Evolutionary conservation across 23 tunicate genomes (phyloP), one percentile per base, ranked within the genome.

Genomic region (Clavelina lepadiformis): DNA sequence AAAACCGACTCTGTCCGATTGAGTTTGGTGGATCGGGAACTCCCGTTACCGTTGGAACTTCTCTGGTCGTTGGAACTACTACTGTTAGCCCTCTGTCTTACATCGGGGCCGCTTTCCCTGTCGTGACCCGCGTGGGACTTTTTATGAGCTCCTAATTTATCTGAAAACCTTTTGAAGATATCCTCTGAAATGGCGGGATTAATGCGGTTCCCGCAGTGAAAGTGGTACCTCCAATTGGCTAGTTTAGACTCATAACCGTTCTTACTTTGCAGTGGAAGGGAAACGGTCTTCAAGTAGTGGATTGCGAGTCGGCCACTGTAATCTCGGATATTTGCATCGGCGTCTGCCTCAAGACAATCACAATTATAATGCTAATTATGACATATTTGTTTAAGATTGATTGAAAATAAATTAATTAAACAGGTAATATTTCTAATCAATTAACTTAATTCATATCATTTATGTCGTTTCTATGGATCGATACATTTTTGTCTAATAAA

Each of bases 221-320:
- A 26, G 66, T 80, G 79, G 28, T 1, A 36, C 35, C 44, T 67
- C 87, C 87, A 80, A 11, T 41, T 18, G 6, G 72, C 58, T n/a
- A 33, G 57, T 34, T 50, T 65, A n/a, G 7, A 5, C 7, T 65
- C 44, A 53, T 15, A 28, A 13, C 31, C 46, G 24, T 51, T 3
- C 91, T 82, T 82, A 82, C 91, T 82, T 67, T 88, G 82, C n/a
- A 88, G 68, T 0, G 82, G 77, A 45, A 78, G 68, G 11, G 88
- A 74, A 7, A 86, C 28, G 15, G 78, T 60, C 68, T 80, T 68
- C 41, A 88, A 29, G 38, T 88, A 88, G 65, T 88, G 71, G 13
- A 72, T 71, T 34, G 88, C 73, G 45, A 41, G 80, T n/a, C 66
- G 73, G 18, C 96, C 96, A 53, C 85, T 76, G 81, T 80, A 74